Evolutionary conservation across 2,113 vertebrate species (phyloP).

Genomic region (Bothrops jararaca): DNA sequence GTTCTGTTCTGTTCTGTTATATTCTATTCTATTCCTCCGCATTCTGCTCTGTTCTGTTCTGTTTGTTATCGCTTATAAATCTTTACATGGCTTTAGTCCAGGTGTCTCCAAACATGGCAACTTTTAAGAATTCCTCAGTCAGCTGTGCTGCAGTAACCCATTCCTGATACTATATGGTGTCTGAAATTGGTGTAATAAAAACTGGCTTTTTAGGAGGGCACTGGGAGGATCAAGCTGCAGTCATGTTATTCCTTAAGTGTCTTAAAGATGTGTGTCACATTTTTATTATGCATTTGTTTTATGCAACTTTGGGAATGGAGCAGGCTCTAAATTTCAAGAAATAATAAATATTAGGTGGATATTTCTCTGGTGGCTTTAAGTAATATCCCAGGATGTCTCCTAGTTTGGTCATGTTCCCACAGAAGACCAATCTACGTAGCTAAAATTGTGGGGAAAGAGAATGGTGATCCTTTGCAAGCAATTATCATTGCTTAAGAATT

Average conservation of each 20-base stretch:
- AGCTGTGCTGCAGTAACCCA: background rate
- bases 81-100: background rate
- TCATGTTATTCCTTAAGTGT: background rate
- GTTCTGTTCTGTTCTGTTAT: rapidly evolving
- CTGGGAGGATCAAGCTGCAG: background rate
- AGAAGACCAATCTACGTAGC: background rate
- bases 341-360: background rate
- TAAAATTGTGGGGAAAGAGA: background rate
- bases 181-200: background rate
- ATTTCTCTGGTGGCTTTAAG: background rate
- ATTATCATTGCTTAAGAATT: background rate
- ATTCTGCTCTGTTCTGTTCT: too few species aligned
- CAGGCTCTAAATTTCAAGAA: background rate
- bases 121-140: background rate
- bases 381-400: background rate
- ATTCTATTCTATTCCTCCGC: too few species aligned
- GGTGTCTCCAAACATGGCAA: too few species aligned
- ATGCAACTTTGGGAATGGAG: background rate
- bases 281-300: background rate
- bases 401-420: too few species aligned
- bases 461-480: background rate
- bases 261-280: background rate
- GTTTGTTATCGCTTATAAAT: background rate
- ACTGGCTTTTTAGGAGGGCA: background rate
- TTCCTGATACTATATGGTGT: background rate